phyloP scores from a whole-genome alignment of 2,888 invertebrate genomes.

The Mesorhabditis spiculigera region DNA sequence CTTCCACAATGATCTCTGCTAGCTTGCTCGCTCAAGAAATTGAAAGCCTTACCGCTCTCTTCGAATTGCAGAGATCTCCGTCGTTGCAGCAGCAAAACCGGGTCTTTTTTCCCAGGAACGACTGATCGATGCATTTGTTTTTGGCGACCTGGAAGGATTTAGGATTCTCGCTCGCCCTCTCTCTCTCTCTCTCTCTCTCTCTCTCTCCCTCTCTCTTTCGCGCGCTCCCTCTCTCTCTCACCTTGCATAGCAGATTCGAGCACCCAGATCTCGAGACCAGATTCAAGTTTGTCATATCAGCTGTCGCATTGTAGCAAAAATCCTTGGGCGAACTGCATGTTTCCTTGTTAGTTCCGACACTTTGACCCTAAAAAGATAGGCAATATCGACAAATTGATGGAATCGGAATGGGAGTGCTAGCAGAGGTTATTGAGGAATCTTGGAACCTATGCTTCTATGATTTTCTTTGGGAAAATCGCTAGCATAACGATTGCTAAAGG shows the following conservation, averaged over 20 bases:
- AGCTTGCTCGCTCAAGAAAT: too few relatives aligned
- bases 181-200: background rate
- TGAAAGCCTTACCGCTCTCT: constrained; percentile 22
- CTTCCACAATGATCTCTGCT: too few relatives aligned
- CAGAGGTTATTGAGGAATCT: too few relatives aligned
- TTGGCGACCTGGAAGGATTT: constrained; percentile 16
- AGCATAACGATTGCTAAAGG: too few relatives aligned
- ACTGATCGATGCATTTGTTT: constrained; percentile 30
- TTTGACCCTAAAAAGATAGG: background rate
- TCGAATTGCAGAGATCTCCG: constrained; percentile 37
- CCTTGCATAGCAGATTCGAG: constrained; percentile 12
- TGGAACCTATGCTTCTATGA: too few relatives aligned
- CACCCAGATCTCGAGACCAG: constrained; percentile 31
- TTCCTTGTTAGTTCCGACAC: constrained; percentile 26
- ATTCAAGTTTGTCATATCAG: constrained; percentile 23
- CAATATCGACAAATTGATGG: too few relatives aligned
- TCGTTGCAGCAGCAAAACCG: constrained; percentile 35
- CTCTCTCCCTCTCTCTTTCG: background rate
- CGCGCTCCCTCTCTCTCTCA: background rate
- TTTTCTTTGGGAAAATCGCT: too few relatives aligned
- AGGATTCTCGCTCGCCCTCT: background rate
- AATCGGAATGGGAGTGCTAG: too few relatives aligned
- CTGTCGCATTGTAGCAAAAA: constrained; percentile 35
- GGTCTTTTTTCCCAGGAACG: constrained; percentile 22
- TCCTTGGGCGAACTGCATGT: constrained; percentile 24